Percentiles rank a stretch among this genome's conserved stretches.
These are phyloP conservation scores for Fukomys damarensis DNA, from an alignment of 2,113 vertebrate genomes.

Conservation along the genomic window DNA sequence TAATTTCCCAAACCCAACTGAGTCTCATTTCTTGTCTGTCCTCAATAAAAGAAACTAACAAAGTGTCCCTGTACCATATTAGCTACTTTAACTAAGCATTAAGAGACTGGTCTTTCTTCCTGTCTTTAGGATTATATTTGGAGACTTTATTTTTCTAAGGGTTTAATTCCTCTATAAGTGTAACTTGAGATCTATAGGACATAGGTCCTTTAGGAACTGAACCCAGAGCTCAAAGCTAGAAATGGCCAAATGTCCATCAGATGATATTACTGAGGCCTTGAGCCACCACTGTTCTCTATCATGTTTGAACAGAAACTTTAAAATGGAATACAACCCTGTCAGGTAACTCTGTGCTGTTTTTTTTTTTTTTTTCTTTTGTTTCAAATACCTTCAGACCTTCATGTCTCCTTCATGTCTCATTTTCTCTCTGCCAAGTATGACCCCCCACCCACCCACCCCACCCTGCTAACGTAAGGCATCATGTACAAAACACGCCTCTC, in stretches of 20 bases:
- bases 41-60: conserved; percentile 50
- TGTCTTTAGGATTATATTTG: background rate
- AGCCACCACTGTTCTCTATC: background rate
- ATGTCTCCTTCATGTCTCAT: background rate
- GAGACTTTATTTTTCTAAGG: conserved; percentile 48
- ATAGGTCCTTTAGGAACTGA: conserved; percentile 41
- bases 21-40: conserved; percentile 45
- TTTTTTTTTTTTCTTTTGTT: no score
- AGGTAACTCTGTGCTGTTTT: background rate
- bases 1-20: conserved; percentile 55
- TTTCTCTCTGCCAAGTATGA: conserved; percentile 19
- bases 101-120: conserved; percentile 49
- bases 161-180: conserved; percentile 49
- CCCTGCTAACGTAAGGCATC: background rate
- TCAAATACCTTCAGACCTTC: background rate
- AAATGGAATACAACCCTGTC: background rate
- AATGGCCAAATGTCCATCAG: conserved; percentile 17
- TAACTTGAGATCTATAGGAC: conserved; percentile 48
- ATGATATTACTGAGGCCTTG: background rate
- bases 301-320: background rate
- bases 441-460: background rate
- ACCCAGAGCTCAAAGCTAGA: conserved; percentile 45
- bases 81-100: conserved; percentile 8
- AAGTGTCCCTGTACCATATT: background rate
- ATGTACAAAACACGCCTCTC: background rate